Base-by-base conservation (phyloP, 2,888 invertebrate genomes). In the Unio pictorum region DNA sequence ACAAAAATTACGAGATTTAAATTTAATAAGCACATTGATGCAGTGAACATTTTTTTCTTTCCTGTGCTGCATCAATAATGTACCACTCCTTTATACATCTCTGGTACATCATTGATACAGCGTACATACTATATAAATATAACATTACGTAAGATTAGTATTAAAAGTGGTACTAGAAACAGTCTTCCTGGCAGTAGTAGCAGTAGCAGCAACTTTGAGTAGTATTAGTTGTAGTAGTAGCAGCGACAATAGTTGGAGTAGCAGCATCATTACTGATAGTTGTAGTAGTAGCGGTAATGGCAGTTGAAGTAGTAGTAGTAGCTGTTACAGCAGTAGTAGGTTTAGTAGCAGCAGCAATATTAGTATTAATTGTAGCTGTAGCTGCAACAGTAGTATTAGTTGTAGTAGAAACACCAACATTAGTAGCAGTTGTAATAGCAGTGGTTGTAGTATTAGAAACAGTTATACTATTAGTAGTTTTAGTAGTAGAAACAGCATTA, bases 321-420 rank as follows among this genome's bases (percentile, higher is more conserved):
- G 69, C 55, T n/a, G 69, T 61, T 61, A 34, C 30, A 65, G 60
- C 65, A 64, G 55, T 69, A 55, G 60, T 64, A 60, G 55, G 59
- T 55, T 55, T 65, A 65, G 65, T 60, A 28, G 60, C 55, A 65
- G 65, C 59, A 55, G 65, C 55, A 30, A 18, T 55, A 61, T 0
- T 67, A 61, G 54, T 60, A 61, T n/a, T 61, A 61, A 18, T 54
- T 23, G 55, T 67, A 67, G 67, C 61, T 61, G 67, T 67, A 67
- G 61, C 61, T 63, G 68, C 64, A 65, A 62, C 61, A 61, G 72
- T 61, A 65, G 72, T 1, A 65, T 68, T 68, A 68, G 55, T 61
- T 61, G 56, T 58, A 61, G 55, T 66, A 66, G 66, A 56, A 61
- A 30, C 62, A 64, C 54, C 34, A 66, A 66, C 60, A 63, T 59